Conservation (phyloP, 2,888 invertebrate species). For the Orchesellides sinensis region DNA sequence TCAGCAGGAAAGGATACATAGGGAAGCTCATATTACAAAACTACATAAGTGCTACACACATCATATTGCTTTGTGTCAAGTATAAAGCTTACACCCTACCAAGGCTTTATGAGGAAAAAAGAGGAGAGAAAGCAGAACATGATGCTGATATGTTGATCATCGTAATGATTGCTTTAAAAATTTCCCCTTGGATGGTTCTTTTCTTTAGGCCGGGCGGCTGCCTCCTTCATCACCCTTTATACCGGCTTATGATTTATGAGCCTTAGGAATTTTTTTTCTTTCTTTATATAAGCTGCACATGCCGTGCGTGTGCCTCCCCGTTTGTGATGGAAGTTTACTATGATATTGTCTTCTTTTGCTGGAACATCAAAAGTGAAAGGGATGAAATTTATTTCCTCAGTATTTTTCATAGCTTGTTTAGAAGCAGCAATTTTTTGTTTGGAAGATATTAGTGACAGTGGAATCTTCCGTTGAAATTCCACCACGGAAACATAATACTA, state of each 20-base stretch:
- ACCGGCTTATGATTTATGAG: constrained; percentile 73
- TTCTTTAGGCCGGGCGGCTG: constrained; percentile 68
- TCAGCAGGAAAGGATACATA: too few relatives aligned
- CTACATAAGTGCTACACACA: too few relatives aligned
- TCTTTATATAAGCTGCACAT: constrained; percentile 6
- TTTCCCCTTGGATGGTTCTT: constrained; percentile 73
- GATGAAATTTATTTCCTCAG: too few relatives aligned
- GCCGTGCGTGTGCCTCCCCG: too few relatives aligned
- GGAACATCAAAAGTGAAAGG: too few relatives aligned
- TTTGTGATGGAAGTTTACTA: too few relatives aligned
- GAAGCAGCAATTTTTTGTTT: background rate
- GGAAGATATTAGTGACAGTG: too few relatives aligned
- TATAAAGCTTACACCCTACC: constrained; percentile 6
- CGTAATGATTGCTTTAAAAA: constrained; percentile 67
- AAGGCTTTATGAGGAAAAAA: background rate
- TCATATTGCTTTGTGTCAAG: too few relatives aligned
- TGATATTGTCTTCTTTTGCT: too few relatives aligned
- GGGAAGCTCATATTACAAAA: too few relatives aligned
- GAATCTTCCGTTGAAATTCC: too few relatives aligned
- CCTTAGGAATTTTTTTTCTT: constrained; percentile 42
- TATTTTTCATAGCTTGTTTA: background rate
- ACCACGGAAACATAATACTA: too few relatives aligned
- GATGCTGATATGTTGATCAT: constrained; percentile 57
- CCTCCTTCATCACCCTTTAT: constrained; percentile 53
- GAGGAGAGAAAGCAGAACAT: background rate